Base-by-base conservation (phyloP, 2,888 invertebrate genomes). In the Phaonia tiefii region DNA sequence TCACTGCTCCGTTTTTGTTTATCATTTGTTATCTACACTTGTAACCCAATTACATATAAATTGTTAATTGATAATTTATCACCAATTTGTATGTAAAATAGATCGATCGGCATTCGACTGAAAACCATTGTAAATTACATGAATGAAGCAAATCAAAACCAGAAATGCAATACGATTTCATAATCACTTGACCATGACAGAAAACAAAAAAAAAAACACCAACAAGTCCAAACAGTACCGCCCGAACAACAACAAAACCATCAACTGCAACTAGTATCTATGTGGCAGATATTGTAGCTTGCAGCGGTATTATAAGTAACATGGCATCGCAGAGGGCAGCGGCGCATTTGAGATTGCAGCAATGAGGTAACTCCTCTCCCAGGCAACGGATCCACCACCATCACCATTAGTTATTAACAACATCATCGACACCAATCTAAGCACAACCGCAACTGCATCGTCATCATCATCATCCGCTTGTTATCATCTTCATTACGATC, bases 161-260 rank as follows among this genome's bases (percentile, higher is more conserved):
- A 63, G 51, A 74, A 65, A 49, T 54, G 26, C 58, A 65, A 70
- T 56, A 39, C 15, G 70, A 58, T 73, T 73, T 73, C 54, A 76
- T 86, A 85, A 79, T 84, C 85, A 87, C 84, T 86, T 86, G 86
- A 86, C 86, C 88, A 83, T 88, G 86, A 85, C 87, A 85, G 84
- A 84, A 86, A 84, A 15, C 44, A 42, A 77, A 49, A 51, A 54
- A 31, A 58, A 39, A n/a, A 4, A 49, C 2, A 66, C 15, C 13
- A 10, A 17, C 60, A 39, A 54, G 20, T 8, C 17, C 10, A 49
- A 49, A 49, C 49, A 49, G n/a, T 17, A 49, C 17, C 17, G 22
- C 17, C 17, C 17, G 11, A 51, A 13, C 22, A 58, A 22, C 22
- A 63, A 63, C n/a, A n/a, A 10, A 63, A 56, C 56, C 25, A 10